A percentile compares a stretch with the other conserved stretches of the same genome.
Conservation (phyloP, 2,797 vertebrate genomes). For the Aulostomus chinensis region DNA sequence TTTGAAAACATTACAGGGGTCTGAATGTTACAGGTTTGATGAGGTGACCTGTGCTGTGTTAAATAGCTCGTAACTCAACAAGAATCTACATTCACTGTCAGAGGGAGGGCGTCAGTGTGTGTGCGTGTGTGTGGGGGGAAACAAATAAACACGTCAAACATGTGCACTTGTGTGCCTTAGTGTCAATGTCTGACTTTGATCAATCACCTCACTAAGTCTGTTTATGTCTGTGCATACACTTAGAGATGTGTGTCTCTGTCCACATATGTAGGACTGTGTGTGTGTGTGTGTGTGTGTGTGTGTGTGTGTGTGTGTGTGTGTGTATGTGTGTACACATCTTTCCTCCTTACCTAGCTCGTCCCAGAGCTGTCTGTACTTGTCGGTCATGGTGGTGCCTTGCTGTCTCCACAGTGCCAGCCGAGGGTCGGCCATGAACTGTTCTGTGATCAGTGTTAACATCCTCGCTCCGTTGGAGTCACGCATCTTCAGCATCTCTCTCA, state of each 20-base stretch:
- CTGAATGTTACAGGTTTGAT: too few relatives aligned
- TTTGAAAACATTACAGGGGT: constrained; percentile 44
- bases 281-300: constrained; percentile 1
- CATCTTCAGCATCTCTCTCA: constrained; percentile 99
- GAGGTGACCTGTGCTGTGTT: too few relatives aligned
- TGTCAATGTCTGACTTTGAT: constrained; percentile 47
- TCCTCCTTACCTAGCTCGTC: constrained; percentile 93
- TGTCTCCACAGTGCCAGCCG: constrained; percentile 95
- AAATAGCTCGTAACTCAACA: too few relatives aligned
- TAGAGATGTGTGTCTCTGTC: too few relatives aligned
- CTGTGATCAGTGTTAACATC: constrained; percentile 98
- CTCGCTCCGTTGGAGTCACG: constrained; percentile 97
- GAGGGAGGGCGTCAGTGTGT: constrained; percentile 31
- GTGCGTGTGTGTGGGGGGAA: constrained; percentile 23
- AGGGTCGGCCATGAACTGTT: constrained; percentile 99
- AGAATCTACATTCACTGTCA: constrained; percentile 17
- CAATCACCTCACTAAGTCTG: constrained; percentile 52
- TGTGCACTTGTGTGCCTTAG: constrained; percentile 28
- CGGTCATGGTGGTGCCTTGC: constrained; percentile 98
- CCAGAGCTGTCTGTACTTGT: constrained; percentile 99
- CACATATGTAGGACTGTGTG: too few relatives aligned
- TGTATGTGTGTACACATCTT: constrained; percentile 4
- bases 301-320: constrained; percentile 4
- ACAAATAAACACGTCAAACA: constrained; percentile 46
- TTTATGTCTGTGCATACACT: constrained; percentile 20